These are phyloP conservation scores for Heloderma charlesbogerti DNA, from an alignment of 2,113 vertebrate genomes.

Conservation along the genomic window DNA sequence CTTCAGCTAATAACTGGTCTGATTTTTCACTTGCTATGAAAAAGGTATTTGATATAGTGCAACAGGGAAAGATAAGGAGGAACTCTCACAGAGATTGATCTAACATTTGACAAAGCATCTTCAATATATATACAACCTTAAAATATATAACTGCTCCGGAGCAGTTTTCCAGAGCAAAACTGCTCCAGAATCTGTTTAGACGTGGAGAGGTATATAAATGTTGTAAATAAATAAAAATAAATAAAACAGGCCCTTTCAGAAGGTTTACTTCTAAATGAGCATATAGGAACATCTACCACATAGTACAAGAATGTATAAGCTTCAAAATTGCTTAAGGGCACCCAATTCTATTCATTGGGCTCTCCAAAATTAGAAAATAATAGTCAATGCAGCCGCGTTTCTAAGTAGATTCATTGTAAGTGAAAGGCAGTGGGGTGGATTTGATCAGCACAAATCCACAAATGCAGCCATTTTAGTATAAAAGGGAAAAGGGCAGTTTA, in stretches of 20 bases:
- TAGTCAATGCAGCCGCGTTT: neutral
- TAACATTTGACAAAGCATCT: neutral
- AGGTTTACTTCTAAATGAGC: neutral
- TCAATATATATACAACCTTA: neutral
- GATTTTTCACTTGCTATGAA: conserved; percentile 65
- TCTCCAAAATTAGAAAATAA: neutral
- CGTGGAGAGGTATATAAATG: too few relatives aligned
- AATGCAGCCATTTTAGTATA: too few relatives aligned
- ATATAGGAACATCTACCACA: neutral
- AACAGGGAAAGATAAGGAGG: neutral
- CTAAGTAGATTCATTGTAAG: neutral
- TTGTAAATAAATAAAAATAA: too few relatives aligned
- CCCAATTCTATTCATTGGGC: neutral
- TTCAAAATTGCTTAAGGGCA: neutral
- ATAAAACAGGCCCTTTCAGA: neutral
- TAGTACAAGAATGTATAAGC: neutral
- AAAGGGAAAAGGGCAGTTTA: neutral
- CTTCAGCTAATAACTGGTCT: neutral
- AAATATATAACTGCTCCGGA: too few relatives aligned
- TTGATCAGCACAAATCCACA: neutral
- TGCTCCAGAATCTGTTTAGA: too few relatives aligned
- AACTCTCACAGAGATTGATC: conserved; percentile 5
- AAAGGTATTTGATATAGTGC: conserved; percentile 65
- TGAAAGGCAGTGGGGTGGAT: neutral
- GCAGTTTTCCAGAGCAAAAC: too few relatives aligned